A percentile compares a stretch with the other conserved stretches of the same genome.
Conservation (phyloP, 2,113 vertebrate species). For the Nerophis lumbriciformis region DNA sequence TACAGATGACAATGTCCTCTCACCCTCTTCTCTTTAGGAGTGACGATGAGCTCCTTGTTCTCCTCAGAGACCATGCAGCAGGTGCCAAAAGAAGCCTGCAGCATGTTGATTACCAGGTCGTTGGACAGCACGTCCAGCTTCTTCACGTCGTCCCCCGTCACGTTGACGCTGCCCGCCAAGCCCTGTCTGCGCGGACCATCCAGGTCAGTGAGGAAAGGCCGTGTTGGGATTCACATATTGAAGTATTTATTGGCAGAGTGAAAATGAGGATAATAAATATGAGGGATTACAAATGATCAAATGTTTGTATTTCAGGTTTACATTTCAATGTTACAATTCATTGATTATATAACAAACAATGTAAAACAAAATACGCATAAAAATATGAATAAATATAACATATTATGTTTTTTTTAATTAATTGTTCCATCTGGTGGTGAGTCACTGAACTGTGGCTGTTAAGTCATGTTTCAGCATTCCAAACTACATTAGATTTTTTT, state of each 20-base stretch:
- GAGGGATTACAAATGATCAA: too few species aligned
- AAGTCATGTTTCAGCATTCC: too few species aligned
- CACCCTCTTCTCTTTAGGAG: slow-evolving; percentile 80
- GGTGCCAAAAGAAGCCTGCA: slow-evolving; percentile 86
- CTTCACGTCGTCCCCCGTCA: slow-evolving; percentile 93
- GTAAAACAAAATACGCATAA: too few species aligned
- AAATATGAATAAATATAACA: too few species aligned
- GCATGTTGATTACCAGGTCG: slow-evolving; percentile 89
- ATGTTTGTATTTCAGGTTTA: background rate
- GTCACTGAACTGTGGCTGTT: too few species aligned
- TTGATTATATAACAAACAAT: too few species aligned
- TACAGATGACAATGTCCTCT: slow-evolving; percentile 18
- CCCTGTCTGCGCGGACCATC: slow-evolving; percentile 74
- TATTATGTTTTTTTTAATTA: too few species aligned
- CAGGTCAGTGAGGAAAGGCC: background rate
- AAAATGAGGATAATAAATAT: too few species aligned
- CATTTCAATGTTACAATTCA: too few species aligned
- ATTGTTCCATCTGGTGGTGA: too few species aligned
- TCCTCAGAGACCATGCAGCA: slow-evolving; percentile 90
- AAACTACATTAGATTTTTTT: too few species aligned
- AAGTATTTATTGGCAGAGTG: too few species aligned
- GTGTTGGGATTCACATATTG: background rate
- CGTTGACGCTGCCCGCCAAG: slow-evolving; percentile 85
- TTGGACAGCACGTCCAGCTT: slow-evolving; percentile 94
- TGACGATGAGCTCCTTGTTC: slow-evolving; percentile 84